phyloP scores from a whole-genome alignment of 2,797 vertebrate genomes.

The Peromyscus aztecus region DNA sequence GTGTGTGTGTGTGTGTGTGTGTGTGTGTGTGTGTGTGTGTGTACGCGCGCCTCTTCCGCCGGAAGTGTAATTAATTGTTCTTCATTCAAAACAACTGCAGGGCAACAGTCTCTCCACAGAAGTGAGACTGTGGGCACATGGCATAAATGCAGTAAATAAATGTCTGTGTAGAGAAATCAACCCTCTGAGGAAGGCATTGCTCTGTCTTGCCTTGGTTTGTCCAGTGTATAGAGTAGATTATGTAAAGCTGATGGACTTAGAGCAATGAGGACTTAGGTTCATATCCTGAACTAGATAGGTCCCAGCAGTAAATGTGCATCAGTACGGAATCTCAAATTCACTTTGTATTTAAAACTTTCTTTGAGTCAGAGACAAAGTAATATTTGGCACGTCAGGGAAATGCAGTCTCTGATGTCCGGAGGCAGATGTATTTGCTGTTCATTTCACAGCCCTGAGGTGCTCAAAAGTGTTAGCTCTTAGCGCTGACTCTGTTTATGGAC shows the following conservation, averaged over 20 bases:
- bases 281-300: background rate
- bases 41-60: too few relatives aligned
- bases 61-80: too few relatives aligned
- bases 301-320: background rate
- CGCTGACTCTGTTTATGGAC: conserved; percentile 21
- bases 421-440: background rate
- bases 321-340: conserved; percentile 11
- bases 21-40: background rate
- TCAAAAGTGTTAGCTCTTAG: background rate
- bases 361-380: background rate
- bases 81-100: background rate
- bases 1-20: too few relatives aligned
- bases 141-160: background rate
- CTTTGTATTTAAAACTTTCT: background rate
- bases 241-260: background rate
- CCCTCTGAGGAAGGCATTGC: background rate
- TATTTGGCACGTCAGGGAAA: background rate
- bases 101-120: background rate
- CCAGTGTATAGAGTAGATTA: background rate
- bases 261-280: background rate
- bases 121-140: background rate
- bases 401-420: background rate
- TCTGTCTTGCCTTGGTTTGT: background rate
- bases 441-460: conserved; percentile 2
- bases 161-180: background rate